These are phyloP conservation scores for Chelidonichthys spinosus DNA, from an alignment of 2,797 vertebrate genomes.

Conservation along the genomic window DNA sequence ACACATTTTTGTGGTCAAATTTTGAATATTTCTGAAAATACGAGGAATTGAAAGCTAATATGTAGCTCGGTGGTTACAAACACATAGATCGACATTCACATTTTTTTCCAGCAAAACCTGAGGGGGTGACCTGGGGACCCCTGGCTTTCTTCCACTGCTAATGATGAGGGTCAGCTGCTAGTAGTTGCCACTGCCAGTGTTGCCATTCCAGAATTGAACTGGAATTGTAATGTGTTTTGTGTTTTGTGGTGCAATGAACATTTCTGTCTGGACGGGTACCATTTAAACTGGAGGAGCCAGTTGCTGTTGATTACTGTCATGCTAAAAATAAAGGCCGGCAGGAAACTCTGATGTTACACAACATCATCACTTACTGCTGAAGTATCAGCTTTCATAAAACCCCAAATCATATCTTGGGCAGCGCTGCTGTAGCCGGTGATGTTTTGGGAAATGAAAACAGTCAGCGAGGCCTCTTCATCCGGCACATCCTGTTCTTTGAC, in stretches of 20 bases:
- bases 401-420: neutral
- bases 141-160: neutral
- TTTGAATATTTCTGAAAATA: too few species aligned
- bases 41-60: too few species aligned
- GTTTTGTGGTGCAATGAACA: neutral
- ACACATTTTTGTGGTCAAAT: too few species aligned
- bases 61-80: too few species aligned
- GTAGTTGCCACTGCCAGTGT: neutral
- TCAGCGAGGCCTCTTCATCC: conserved; percentile 37
- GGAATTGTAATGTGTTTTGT: neutral
- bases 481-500: conserved; percentile 47
- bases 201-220: neutral
- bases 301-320: neutral
- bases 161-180: neutral
- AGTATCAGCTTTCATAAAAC: neutral
- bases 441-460: conserved; percentile 26
- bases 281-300: neutral
- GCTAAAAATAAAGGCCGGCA: neutral
- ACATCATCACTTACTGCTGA: neutral
- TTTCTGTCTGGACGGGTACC: neutral
- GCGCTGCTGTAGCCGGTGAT: neutral
- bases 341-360: neutral
- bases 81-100: too few species aligned
- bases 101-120: too few species aligned
- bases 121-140: too few species aligned